Base-by-base conservation (phyloP, 2,888 invertebrate species). In the Dexiosoma caninum region DNA sequence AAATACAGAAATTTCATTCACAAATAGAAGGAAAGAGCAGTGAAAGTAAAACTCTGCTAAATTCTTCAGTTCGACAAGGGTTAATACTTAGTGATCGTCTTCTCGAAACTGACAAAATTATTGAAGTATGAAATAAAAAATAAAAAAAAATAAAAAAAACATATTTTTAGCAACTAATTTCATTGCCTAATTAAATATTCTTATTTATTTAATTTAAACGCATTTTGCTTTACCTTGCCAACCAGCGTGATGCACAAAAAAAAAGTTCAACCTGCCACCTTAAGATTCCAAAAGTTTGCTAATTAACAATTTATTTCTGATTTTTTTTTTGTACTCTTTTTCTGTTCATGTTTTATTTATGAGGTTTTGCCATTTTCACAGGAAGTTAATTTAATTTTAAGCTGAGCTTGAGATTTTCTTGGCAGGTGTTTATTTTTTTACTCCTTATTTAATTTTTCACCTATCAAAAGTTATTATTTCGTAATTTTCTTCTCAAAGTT, bases 221-320 rank as follows among this genome's bases (percentile, higher is more conserved):
- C 4, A 51, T 21, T 49, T n/a, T n/a, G 1, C 21, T 23, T 8
- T 27, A 30, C 0, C 16, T 27, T 8, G 9, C 14, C 51, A 3
- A 10, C 9, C 14, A 7, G 14, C 30, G 27, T 51, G 8, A 51
- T 1, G 14, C 9, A 8, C 14, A 7, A 2, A 27, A 9, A 30
- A n/a, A 1, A 51, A 27, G 6, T 23, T 19, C 6, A 21, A 40
- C 23, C 7, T 51, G 42, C 21, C 9, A 9, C 37, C 53, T 16
- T 42, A 64, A 59, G 46, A 59, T 59, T 59, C 21, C 32, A 69
- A 77, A 84, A 84, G 82, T 84, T 84, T 82, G 51, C 74, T 83
- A 84, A 84, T 84, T 82, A 83, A 72, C 74, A 78, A 79, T 76
- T 77, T 79, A 71, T 74, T 69, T 16, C 0, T 42, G 21, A 40